These are phyloP conservation scores for Tridacna gigas DNA, from an alignment of 2,888 invertebrate genomes.

Conservation along the genomic window DNA sequence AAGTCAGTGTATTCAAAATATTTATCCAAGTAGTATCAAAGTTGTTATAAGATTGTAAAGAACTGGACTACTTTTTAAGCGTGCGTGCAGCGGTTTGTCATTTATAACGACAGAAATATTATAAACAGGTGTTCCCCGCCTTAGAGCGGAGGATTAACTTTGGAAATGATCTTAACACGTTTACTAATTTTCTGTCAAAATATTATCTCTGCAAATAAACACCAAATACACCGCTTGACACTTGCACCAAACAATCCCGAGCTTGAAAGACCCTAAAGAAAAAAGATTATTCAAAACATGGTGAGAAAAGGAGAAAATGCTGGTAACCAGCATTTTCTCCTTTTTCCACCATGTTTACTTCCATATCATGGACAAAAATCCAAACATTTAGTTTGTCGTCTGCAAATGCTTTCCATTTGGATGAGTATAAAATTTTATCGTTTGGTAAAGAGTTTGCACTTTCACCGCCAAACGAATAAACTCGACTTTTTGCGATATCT, in stretches of 20 bases:
- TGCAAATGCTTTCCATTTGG: background rate
- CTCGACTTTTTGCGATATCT: too few species aligned
- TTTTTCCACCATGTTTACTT: background rate
- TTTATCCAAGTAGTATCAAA: constrained; percentile 20
- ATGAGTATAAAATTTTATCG: background rate
- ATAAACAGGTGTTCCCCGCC: constrained; percentile 57
- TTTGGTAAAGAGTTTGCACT: background rate
- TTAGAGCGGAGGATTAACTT: constrained; percentile 49
- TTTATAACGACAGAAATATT: constrained; percentile 7
- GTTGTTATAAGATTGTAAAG: constrained; percentile 22
- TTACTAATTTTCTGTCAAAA: constrained; percentile 55
- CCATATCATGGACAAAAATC: background rate
- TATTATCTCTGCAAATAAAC: constrained; percentile 40
- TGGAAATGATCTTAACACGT: constrained; percentile 58
- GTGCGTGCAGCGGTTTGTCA: background rate
- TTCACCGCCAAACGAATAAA: background rate
- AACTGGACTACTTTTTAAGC: constrained; percentile 2
- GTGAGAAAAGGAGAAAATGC: background rate
- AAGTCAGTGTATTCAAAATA: constrained; percentile 45
- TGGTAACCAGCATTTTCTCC: background rate
- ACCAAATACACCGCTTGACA: constrained; percentile 9
- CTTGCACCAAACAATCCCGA: background rate
- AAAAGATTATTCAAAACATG: background rate
- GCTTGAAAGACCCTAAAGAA: background rate
- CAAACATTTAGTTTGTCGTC: background rate